A percentile compares a stretch with the other conserved stretches of the same genome.
Conservation (phyloP, 2,888 invertebrate species). For the Auanema sp. region DNA sequence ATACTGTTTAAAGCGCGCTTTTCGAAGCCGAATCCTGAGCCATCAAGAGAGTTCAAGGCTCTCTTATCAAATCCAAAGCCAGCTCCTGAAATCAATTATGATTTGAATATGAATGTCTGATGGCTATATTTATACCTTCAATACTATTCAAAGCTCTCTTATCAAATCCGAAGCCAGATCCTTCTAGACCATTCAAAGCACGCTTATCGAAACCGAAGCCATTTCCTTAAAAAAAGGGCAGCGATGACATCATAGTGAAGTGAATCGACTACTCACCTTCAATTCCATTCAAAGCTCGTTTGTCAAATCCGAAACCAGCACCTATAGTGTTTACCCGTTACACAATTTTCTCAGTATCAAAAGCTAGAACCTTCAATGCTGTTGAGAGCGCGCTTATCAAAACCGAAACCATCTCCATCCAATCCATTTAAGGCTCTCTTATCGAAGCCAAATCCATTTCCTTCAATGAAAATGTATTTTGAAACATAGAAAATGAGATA, state of each 20-base stretch:
- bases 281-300: background rate
- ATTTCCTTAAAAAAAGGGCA: background rate
- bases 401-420: constrained; percentile 36
- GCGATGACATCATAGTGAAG: too few relatives aligned
- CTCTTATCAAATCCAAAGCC: constrained; percentile 44
- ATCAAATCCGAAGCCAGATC: constrained; percentile 31
- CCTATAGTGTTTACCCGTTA: background rate
- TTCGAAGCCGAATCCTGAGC: constrained; percentile 43
- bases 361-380: constrained; percentile 15
- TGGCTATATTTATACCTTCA: background rate
- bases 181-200: constrained; percentile 8
- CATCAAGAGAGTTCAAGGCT: constrained; percentile 34
- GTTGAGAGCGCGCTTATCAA: constrained; percentile 22
- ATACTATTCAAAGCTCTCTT: constrained; percentile 19
- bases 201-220: constrained; percentile 6
- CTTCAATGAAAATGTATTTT: too few relatives aligned
- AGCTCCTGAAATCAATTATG: constrained; percentile 20
- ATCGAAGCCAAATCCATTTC: constrained; percentile 4
- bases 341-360: background rate
- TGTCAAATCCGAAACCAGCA: constrained; percentile 7
- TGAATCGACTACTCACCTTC: background rate
- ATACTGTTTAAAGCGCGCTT: constrained; percentile 38
- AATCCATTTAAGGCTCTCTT: constrained; percentile 36
- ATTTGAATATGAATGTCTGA: too few relatives aligned
- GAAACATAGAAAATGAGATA: too few relatives aligned